phyloP scores from a whole-genome alignment of 64 coral and sea anemone species.

The Actinia equina region DNA sequence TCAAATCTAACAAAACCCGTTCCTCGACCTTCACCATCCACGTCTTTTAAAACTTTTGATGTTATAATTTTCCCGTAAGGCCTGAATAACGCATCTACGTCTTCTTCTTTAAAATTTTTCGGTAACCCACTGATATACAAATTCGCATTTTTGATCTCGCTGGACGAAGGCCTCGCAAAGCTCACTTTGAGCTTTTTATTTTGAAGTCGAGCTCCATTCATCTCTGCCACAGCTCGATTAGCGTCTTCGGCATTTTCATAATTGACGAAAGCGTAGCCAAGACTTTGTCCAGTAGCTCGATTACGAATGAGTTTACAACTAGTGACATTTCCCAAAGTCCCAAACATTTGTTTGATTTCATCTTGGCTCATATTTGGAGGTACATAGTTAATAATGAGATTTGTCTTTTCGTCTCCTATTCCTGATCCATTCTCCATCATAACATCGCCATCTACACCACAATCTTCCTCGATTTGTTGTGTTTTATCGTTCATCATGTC shows the following conservation, averaged over 20 bases:
- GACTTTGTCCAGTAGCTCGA: conserved; percentile 83
- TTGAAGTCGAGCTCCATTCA: conserved; percentile 90
- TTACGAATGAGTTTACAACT: conserved; percentile 95
- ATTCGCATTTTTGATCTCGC: conserved; percentile 99
- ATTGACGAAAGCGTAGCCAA: conserved; percentile 99
- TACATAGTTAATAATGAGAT: conserved; percentile 96
- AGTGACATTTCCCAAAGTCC: conserved; percentile 68
- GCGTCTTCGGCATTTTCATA: conserved; percentile 82
- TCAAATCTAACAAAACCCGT: conserved; percentile 99
- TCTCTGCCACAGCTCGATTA: conserved; percentile 72
- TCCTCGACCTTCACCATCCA: conserved; percentile 80
- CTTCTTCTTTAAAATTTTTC: conserved; percentile 80
- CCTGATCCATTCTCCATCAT: conserved; percentile 73
- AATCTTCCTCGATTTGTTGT: conserved; percentile 42
- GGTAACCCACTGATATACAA: conserved; percentile 98
- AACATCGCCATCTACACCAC: conserved; percentile 61
- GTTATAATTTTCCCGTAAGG: conserved; percentile 94
- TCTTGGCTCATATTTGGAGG: conserved; percentile 89
- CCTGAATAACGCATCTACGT: conserved; percentile 85
- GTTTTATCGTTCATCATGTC: conserved; percentile 88
- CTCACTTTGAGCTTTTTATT: conserved; percentile 98
- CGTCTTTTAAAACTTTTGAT: conserved; percentile 97
- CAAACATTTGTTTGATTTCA: conserved; percentile 88
- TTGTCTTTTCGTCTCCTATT: conserved; percentile 76
- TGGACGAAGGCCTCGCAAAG: conserved; percentile 93